A percentile compares a stretch with the other conserved stretches of the same genome.
These are phyloP conservation scores for Nestor notabilis DNA, from an alignment of 2,113 vertebrate genomes.

Conservation along the genomic window DNA sequence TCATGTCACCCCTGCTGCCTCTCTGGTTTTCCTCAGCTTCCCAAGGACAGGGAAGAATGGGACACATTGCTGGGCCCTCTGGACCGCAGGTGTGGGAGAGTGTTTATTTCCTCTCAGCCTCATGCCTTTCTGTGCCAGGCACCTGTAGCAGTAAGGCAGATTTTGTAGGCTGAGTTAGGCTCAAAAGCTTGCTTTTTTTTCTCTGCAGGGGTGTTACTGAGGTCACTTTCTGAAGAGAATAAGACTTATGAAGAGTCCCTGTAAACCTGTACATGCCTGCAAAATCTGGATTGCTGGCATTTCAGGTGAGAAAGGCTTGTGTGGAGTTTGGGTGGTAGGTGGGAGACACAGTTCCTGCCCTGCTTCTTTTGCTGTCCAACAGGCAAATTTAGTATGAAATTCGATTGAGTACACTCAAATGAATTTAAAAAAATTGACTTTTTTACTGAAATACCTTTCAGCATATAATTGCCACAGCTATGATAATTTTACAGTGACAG, in stretches of 20 bases:
- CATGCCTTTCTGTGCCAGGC: background rate
- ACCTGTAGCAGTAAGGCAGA: background rate
- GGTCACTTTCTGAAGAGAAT: background rate
- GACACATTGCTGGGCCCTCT: rapidly evolving
- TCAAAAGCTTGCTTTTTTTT: background rate
- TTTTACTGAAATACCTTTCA: background rate
- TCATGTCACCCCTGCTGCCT: background rate
- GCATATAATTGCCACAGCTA: background rate
- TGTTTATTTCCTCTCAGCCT: background rate
- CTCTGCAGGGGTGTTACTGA: background rate
- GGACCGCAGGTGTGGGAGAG: rapidly evolving
- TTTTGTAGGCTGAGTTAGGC: background rate
- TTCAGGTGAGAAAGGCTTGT: background rate
- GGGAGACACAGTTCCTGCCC: background rate
- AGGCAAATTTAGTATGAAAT: background rate
- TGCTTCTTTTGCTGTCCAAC: background rate
- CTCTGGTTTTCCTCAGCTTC: background rate
- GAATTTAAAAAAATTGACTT: background rate
- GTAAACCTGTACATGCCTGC: background rate
- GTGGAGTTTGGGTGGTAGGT: background rate
- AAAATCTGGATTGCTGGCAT: background rate
- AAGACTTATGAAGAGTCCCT: background rate
- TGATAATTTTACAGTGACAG: background rate
- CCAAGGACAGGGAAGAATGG: rapidly evolving
- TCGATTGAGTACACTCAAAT: background rate